A percentile compares a stretch with the other conserved stretches of the same genome.
phyloP scores from a whole-genome alignment of 2,888 invertebrate species.

The Aporophyla lueneburgensis region DNA sequence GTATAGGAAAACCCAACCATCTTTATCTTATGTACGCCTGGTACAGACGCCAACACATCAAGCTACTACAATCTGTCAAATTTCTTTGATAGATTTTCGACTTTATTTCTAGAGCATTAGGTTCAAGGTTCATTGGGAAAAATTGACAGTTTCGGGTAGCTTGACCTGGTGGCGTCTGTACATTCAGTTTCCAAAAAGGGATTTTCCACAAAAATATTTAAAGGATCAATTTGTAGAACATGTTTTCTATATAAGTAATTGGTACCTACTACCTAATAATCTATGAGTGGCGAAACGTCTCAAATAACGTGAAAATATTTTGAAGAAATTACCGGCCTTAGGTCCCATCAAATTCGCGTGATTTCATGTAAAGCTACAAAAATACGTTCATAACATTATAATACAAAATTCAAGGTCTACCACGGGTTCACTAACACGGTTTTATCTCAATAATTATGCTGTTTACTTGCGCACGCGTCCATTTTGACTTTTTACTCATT shows the following conservation, averaged over 20 bases:
- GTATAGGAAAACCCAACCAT: neutral
- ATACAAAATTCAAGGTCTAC: slow-evolving; percentile 57
- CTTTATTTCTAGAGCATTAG: too few relatives aligned
- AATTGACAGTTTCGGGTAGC: too few relatives aligned
- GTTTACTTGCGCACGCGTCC: slow-evolving; percentile 62
- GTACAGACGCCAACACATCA: too few relatives aligned
- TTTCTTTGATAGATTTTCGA: too few relatives aligned
- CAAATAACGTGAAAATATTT: neutral
- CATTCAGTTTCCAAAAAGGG: neutral
- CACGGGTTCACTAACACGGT: slow-evolving; percentile 59
- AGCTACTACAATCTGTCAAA: too few relatives aligned
- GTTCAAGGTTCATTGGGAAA: too few relatives aligned
- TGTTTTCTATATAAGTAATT: neutral
- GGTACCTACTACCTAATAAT: too few relatives aligned
- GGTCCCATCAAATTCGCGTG: neutral
- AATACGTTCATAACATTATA: slow-evolving; percentile 21
- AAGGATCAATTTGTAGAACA: neutral
- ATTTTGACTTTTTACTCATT: slow-evolving; percentile 67
- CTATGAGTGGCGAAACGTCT: too few relatives aligned
- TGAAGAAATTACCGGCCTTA: neutral
- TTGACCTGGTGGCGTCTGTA: too few relatives aligned
- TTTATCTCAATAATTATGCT: slow-evolving; percentile 62
- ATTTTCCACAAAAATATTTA: neutral
- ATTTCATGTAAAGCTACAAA: slow-evolving; percentile 25
- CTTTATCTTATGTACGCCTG: neutral